These are phyloP conservation scores for Ectobius pallidus DNA, from an alignment of 2,888 invertebrate species.

Conservation along the genomic window DNA sequence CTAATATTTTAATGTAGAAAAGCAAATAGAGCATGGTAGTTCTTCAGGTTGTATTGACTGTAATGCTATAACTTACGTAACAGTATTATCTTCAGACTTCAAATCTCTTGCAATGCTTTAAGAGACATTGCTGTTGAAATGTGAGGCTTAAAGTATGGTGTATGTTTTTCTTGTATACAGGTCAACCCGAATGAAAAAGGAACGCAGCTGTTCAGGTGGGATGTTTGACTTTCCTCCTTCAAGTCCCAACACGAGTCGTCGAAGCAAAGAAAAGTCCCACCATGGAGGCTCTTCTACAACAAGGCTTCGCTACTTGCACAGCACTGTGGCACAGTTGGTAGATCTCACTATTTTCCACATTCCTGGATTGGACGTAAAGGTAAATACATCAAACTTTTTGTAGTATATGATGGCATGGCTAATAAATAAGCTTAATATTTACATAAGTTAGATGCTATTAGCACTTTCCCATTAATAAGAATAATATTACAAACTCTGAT, in stretches of 20 bases:
- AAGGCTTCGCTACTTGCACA: conserved; percentile 54
- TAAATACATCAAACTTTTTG: too few relatives aligned
- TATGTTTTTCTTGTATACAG: conserved; percentile 47
- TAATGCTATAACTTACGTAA: too few relatives aligned
- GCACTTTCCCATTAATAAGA: too few relatives aligned
- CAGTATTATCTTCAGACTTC: too few relatives aligned
- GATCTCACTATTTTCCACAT: conserved; percentile 90
- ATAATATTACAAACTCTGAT: too few relatives aligned
- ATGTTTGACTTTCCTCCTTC: conserved; percentile 63
- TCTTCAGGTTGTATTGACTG: too few relatives aligned
- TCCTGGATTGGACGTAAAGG: conserved; percentile 89
- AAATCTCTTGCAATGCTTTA: too few relatives aligned
- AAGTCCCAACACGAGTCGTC: conserved; percentile 60
- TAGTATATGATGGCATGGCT: not conserved
- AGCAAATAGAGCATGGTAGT: too few relatives aligned
- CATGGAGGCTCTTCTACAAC: conserved; percentile 52
- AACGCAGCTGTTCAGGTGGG: conserved; percentile 70
- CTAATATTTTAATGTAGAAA: too few relatives aligned
- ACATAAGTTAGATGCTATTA: too few relatives aligned
- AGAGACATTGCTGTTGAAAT: too few relatives aligned
- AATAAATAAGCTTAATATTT: too few relatives aligned
- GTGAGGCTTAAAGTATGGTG: not conserved
- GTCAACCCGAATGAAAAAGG: conserved; percentile 71
- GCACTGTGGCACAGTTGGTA: conserved; percentile 59
- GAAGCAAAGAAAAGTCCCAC: conserved; percentile 53